A percentile compares a stretch with the other conserved stretches of the same genome.
These are phyloP conservation scores for Habroteleia sp. DNA, from an alignment of 2,888 invertebrate genomes.

Conservation along the genomic window DNA sequence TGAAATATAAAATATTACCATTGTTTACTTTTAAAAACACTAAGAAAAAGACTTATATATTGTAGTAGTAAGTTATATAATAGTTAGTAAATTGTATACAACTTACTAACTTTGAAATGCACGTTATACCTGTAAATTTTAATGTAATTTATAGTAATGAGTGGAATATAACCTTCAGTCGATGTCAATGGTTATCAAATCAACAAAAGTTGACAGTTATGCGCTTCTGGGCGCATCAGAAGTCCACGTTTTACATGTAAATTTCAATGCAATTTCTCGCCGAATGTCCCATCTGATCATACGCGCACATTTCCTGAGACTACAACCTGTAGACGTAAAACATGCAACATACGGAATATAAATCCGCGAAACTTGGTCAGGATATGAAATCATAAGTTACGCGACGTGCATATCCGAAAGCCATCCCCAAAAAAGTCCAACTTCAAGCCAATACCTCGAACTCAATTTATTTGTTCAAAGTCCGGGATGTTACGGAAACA, in stretches of 20 bases:
- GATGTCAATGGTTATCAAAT: background rate
- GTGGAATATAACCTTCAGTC: background rate
- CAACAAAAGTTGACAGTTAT: constrained; percentile 11
- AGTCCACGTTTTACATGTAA: constrained; percentile 6
- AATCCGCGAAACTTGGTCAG: constrained; percentile 17
- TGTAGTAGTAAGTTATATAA: too few species aligned
- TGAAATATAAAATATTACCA: too few species aligned
- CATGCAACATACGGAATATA: constrained; percentile 3
- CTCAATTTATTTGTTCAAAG: background rate
- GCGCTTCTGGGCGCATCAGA: background rate
- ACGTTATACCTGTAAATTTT: too few species aligned
- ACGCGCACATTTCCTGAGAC: background rate
- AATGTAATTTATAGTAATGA: too few species aligned
- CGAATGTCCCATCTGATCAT: constrained; percentile 20
- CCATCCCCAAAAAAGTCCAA: background rate
- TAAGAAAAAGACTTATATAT: too few species aligned
- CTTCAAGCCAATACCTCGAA: background rate
- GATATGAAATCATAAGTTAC: constrained; percentile 19
- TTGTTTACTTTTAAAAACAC: too few species aligned
- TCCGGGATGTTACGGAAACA: too few species aligned
- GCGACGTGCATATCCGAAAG: background rate
- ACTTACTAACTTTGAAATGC: too few species aligned
- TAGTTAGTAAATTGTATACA: too few species aligned
- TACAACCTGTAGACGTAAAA: constrained; percentile 26
- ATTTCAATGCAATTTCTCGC: constrained; percentile 28